Conservation (phyloP, 2,113 vertebrate genomes). For the Glaucomys volans region DNA sequence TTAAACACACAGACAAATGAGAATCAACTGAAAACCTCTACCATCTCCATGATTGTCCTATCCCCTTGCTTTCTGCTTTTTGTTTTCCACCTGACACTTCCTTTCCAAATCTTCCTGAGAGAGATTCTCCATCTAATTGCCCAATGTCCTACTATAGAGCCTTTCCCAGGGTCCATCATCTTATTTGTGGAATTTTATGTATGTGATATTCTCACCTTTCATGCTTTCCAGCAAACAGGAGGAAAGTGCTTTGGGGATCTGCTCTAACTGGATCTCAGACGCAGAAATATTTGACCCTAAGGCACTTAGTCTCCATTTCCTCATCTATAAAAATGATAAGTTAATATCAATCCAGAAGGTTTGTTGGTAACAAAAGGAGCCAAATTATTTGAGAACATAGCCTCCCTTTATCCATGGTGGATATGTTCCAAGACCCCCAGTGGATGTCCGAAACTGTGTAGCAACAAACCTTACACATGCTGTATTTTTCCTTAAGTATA, state of each 20-base stretch:
- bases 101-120: neutral
- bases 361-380: neutral
- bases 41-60: too few relatives aligned
- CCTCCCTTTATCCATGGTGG: neutral
- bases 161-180: neutral
- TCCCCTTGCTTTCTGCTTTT: neutral
- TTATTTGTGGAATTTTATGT: neutral
- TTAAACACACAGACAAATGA: neutral
- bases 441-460: neutral
- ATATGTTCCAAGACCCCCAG: neutral
- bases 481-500: neutral
- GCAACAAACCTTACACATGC: neutral
- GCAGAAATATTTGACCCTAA: neutral
- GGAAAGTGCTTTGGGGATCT: neutral
- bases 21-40: neutral
- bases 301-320: neutral
- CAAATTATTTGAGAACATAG: neutral
- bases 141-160: neutral
- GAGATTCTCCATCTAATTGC: neutral
- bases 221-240: neutral
- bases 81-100: neutral
- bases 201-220: neutral
- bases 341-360: neutral
- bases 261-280: neutral
- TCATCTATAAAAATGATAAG: neutral